Conservation (phyloP, 2,113 vertebrate species). For the Caretta caretta region DNA sequence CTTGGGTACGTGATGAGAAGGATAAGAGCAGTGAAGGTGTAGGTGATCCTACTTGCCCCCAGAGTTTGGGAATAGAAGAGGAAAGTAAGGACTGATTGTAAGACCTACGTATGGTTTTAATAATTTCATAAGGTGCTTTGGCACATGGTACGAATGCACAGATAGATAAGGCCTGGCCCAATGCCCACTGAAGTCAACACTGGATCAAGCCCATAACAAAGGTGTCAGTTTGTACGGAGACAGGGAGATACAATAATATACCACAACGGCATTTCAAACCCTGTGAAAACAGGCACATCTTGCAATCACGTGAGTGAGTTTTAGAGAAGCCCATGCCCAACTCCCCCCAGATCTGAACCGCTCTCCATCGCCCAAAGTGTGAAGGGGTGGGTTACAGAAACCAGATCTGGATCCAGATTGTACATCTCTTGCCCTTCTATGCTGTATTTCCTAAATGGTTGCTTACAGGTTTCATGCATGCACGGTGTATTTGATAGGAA, state of each 20-base stretch:
- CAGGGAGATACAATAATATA: not conserved
- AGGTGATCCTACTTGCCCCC: rapidly evolving
- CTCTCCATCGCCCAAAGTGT: not conserved
- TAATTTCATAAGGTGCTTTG: not conserved
- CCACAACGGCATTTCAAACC: not conserved
- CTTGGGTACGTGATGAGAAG: rapidly evolving
- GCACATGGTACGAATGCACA: too few species aligned
- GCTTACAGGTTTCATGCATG: not conserved
- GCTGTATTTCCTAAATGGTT: too few species aligned
- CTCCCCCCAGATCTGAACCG: not conserved
- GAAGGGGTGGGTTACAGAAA: not conserved
- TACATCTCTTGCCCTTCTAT: not conserved
- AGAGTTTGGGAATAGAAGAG: not conserved
- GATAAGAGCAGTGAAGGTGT: not conserved
- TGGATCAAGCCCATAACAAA: not conserved
- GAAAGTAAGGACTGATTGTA: not conserved
- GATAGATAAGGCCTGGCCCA: not conserved
- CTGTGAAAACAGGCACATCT: not conserved
- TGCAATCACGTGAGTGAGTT: not conserved
- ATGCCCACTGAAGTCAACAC: not conserved
- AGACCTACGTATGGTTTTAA: too few species aligned
- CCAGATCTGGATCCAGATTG: not conserved
- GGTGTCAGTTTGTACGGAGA: not conserved
- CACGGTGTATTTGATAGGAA: not conserved
- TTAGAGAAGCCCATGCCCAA: not conserved